Evolutionary conservation across 1,140 invertebrate genomes (phyloP).

Genomic region (Heliconius hermathena): DNA sequence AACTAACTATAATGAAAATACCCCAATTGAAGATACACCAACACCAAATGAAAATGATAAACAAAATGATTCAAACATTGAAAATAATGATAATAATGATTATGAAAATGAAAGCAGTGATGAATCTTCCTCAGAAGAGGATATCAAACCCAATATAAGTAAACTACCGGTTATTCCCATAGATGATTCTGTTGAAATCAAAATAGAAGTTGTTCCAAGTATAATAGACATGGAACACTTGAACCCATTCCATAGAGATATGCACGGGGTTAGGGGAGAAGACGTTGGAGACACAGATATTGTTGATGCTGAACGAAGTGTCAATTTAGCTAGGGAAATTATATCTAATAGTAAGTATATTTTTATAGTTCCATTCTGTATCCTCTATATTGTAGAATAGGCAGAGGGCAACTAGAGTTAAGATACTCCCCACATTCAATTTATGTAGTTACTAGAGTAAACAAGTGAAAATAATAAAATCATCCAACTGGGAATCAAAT

Average conservation of each 20-base stretch:
- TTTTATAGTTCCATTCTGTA: conserved; percentile 4
- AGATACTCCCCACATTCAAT: too few species aligned
- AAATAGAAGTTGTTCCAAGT: conserved; percentile 50
- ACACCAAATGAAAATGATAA: conserved; percentile 9
- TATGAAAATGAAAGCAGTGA: conserved; percentile 31
- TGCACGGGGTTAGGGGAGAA: conserved; percentile 50
- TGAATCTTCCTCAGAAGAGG: conserved; percentile 25
- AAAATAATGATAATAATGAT: conserved; percentile 5
- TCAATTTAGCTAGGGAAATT: conserved; percentile 51
- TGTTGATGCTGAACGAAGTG: conserved; percentile 50
- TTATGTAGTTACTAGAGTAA: too few species aligned
- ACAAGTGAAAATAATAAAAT: too few species aligned
- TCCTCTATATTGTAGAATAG: neutral
- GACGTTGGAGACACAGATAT: conserved; percentile 38
- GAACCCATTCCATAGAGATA: conserved; percentile 58
- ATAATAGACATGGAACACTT: conserved; percentile 48
- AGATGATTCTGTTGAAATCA: conserved; percentile 31
- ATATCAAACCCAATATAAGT: conserved; percentile 23
- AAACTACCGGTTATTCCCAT: conserved; percentile 3
- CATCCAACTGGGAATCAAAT: too few species aligned
- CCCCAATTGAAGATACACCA: neutral
- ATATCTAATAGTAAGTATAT: conserved; percentile 55
- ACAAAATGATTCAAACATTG: neutral
- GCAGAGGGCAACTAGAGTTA: neutral
- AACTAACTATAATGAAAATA: conserved; percentile 20